Evolutionary conservation across 2,113 vertebrate genomes (phyloP).

Genomic region (Phylloscopus trochilus): DNA sequence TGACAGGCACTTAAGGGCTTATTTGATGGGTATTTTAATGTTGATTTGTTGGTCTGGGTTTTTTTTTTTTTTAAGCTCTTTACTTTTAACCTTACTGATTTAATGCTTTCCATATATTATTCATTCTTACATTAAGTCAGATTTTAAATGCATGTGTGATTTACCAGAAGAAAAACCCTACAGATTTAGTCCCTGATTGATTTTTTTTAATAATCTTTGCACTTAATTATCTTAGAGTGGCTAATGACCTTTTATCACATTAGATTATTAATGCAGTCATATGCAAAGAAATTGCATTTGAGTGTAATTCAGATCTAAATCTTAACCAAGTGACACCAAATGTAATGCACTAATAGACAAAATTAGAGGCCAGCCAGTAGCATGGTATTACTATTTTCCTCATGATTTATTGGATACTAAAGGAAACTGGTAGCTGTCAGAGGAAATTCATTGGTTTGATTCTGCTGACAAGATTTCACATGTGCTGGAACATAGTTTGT

Average conservation of each 20-base stretch:
- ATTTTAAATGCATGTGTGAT: background rate
- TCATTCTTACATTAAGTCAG: background rate
- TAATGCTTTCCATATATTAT: background rate
- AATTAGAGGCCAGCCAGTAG: background rate
- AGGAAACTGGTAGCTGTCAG: background rate
- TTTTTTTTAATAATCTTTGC: conserved; percentile 45
- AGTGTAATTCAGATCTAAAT: background rate
- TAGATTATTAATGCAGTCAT: conserved; percentile 16
- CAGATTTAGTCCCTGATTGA: background rate
- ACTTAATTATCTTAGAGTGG: conserved; percentile 28
- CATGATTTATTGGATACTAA: background rate
- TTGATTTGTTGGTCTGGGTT: background rate
- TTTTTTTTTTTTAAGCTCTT: background rate
- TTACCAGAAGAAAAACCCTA: conserved; percentile 13
- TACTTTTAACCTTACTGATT: background rate
- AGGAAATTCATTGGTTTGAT: background rate
- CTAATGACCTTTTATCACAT: conserved; percentile 47
- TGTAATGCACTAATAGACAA: background rate
- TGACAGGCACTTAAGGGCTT: background rate
- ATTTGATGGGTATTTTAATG: background rate
- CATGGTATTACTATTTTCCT: conserved; percentile 9
- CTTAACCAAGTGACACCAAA: background rate
- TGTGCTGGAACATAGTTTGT: background rate
- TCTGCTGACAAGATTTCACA: background rate
- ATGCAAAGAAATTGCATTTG: background rate